Conservation (phyloP, 1,140 invertebrate genomes). For the Drosophila navojoa region DNA sequence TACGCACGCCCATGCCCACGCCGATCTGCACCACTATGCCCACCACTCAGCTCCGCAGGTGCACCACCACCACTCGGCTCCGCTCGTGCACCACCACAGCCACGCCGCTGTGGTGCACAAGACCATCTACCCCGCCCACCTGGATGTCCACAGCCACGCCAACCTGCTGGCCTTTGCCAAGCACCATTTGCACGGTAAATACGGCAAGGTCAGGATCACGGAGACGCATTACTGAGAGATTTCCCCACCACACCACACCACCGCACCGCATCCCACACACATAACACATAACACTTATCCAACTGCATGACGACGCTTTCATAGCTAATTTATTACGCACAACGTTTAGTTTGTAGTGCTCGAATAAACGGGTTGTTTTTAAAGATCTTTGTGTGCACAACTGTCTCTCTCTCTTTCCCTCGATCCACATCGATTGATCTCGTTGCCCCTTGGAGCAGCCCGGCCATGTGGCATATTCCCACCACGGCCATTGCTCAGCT, state of each 20-base stretch:
- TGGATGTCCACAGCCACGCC: conserved; percentile 65
- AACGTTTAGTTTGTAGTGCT: conserved; percentile 55
- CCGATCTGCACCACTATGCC: conserved; percentile 43
- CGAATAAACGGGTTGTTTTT: conserved; percentile 56
- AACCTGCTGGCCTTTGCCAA: conserved; percentile 78
- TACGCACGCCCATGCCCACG: conserved; percentile 54
- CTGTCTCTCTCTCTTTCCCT: background rate
- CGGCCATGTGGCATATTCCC: background rate
- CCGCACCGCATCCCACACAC: conserved; percentile 17
- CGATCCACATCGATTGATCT: background rate
- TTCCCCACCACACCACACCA: conserved; percentile 44
- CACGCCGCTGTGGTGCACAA: conserved; percentile 69
- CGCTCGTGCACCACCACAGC: conserved; percentile 60
- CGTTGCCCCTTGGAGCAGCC: background rate
- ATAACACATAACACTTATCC: conserved; percentile 26
- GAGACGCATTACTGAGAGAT: conserved; percentile 76
- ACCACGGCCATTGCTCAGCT: conserved; percentile 22
- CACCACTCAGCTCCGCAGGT: conserved; percentile 61
- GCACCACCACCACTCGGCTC: conserved; percentile 63
- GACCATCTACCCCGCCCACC: conserved; percentile 56
- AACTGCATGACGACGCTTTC: conserved; percentile 48
- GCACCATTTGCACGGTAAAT: conserved; percentile 77
- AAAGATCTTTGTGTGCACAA: conserved; percentile 10
- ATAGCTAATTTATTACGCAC: conserved; percentile 68
- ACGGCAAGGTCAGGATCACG: conserved; percentile 76